A percentile compares a stretch with the other conserved stretches of the same genome.
Conservation (phyloP, 2,888 invertebrate genomes). For the Spialia ferax region DNA sequence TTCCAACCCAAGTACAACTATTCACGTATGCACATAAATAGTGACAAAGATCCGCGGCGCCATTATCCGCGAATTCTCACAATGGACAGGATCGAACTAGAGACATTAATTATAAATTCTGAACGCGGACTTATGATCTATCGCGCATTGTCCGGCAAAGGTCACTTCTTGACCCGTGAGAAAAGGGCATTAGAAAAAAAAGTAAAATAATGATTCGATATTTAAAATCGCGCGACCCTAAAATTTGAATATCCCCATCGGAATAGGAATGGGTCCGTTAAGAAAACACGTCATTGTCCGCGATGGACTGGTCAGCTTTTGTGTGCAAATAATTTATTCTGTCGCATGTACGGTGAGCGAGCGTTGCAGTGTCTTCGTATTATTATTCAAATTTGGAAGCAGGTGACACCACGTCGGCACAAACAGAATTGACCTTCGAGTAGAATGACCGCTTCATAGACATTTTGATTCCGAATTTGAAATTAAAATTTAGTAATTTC, state of each 20-base stretch:
- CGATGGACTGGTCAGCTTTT: slow-evolving; percentile 64
- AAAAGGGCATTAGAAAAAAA: slow-evolving; percentile 65
- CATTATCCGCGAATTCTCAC: slow-evolving; percentile 77
- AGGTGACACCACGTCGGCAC: slow-evolving; percentile 65
- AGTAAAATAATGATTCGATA: slow-evolving; percentile 62
- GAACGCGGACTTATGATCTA: slow-evolving; percentile 69
- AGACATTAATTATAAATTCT: slow-evolving; percentile 84
- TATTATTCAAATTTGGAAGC: slow-evolving; percentile 76
- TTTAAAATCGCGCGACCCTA: slow-evolving; percentile 77
- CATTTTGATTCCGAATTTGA: slow-evolving; percentile 14
- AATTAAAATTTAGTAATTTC: not conserved
- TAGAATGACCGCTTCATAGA: slow-evolving; percentile 33
- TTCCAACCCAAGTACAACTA: slow-evolving; percentile 67
- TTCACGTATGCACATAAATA: slow-evolving; percentile 67
- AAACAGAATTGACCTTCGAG: slow-evolving; percentile 77
- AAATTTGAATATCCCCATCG: slow-evolving; percentile 83
- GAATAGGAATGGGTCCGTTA: slow-evolving; percentile 56
- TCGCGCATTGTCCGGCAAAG: slow-evolving; percentile 72
- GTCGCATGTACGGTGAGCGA: slow-evolving; percentile 62
- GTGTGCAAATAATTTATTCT: slow-evolving; percentile 75
- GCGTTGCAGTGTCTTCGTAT: slow-evolving; percentile 68
- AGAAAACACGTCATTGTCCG: slow-evolving; percentile 77
- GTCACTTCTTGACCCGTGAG: slow-evolving; percentile 85
- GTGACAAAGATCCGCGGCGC: slow-evolving; percentile 63
- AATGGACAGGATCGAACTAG: slow-evolving; percentile 60